Evolutionary conservation across 2,113 vertebrate species (phyloP), one percentile per base, ranked within the genome.

Genomic region (Dipodomys stephensi): DNA sequence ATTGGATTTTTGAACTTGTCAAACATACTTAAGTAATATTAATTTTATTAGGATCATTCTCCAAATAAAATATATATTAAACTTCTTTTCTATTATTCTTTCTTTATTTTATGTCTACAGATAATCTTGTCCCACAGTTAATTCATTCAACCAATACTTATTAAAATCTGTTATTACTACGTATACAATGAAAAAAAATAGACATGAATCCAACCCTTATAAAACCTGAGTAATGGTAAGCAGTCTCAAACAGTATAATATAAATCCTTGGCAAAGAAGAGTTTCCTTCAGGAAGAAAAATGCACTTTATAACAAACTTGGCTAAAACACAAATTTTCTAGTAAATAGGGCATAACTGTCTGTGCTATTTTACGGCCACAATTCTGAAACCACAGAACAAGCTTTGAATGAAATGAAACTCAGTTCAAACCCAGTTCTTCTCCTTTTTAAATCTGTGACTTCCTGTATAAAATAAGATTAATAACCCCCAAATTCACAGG

Each of bases 281-380:
- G 35, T 91, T 91, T 74, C 44, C 83, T 83, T 89, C 60, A 82
- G 76, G 53, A 57, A 57, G 4, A 78, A 87, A 92, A 88, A 86
- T 77, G 9, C 0, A n/a, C 77, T 92, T 72, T 77, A 53, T 94
- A 86, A 83, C 76, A 93, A 94, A 88, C 15, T 94, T 89, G 81
- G 83, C 67, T 72, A 94, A 87, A 89, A 92, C 62, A 88, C 49
- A 88, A 83, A 57, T 95, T 85, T 88, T 28, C 53, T 64, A 77
- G 76, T 92, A 91, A 94, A 95, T 80, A 92, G 72, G 76, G 23
- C 67, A 88, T 79, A 78, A 71, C 78, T 65, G 85, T 46, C 25
- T 86, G 28, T 69, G 35, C 46, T 79, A 2, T 78, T 93, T 88
- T 19, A 88, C 65, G 95, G 13, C 65, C 25, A 39, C 32, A 72